phyloP scores from a whole-genome alignment of 2,797 vertebrate species.

The Ctenosaura bakeri region DNA sequence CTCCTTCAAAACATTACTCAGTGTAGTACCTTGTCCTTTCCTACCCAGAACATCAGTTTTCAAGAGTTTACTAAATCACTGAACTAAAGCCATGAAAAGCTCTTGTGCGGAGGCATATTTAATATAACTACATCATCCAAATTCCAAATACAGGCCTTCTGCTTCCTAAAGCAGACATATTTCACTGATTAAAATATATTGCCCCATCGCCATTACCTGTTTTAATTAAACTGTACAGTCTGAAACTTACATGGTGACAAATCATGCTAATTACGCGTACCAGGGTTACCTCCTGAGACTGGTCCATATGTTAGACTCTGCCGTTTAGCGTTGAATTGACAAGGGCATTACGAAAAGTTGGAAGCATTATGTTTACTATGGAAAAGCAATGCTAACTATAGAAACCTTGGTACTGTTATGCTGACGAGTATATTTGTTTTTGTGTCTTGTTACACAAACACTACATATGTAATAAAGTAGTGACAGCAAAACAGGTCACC shows the following conservation, averaged over 20 bases:
- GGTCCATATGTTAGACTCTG: slow-evolving; percentile 63
- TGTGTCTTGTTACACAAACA: background rate
- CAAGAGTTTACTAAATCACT: background rate
- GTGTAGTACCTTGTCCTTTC: background rate
- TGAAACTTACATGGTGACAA: slow-evolving; percentile 68
- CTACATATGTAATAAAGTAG: background rate
- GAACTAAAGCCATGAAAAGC: background rate
- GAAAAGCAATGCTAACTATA: slow-evolving; percentile 26
- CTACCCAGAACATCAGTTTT: background rate
- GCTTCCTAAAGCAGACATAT: slow-evolving; percentile 59
- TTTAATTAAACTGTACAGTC: slow-evolving; percentile 73
- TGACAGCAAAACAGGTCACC: too few relatives aligned
- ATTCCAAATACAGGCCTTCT: slow-evolving; percentile 52
- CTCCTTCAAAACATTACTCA: background rate
- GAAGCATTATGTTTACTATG: slow-evolving; percentile 34
- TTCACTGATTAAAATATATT: slow-evolving; percentile 59
- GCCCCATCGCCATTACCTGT: slow-evolving; percentile 57
- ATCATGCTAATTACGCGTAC: slow-evolving; percentile 65
- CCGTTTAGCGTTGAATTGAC: slow-evolving; percentile 56
- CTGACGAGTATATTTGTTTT: background rate
- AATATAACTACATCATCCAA: slow-evolving; percentile 43
- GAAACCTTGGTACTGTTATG: background rate
- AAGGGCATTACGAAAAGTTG: slow-evolving; percentile 48
- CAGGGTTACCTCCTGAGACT: slow-evolving; percentile 57
- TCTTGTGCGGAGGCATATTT: background rate